Percentiles rank a stretch among this genome's conserved stretches.
Evolutionary conservation across 2,113 vertebrate species (phyloP).

Genomic region (Oreochromis aureus): DNA sequence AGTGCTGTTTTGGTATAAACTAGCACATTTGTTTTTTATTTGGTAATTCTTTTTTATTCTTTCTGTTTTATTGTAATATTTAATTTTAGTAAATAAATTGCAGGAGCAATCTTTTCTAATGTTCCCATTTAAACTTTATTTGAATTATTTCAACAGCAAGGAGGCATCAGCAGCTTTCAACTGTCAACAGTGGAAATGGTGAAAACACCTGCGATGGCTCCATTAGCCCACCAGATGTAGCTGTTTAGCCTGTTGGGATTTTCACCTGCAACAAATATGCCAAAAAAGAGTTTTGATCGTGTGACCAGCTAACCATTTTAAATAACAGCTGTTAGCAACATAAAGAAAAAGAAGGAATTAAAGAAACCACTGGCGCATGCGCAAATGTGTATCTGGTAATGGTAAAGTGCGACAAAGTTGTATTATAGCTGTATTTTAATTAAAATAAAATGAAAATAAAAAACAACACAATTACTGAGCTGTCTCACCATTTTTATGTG

Average conservation of each 20-base stretch:
- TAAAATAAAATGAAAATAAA: too few relatives aligned
- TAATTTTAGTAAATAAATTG: background rate
- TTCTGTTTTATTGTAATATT: background rate
- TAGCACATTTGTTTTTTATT: background rate
- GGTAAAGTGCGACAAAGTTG: too few relatives aligned
- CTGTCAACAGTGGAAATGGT: background rate
- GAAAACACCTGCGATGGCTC: background rate
- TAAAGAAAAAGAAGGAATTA: background rate
- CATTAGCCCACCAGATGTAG: fast-evolving
- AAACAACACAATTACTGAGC: too few relatives aligned
- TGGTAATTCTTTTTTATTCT: background rate
- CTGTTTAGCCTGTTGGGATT: background rate
- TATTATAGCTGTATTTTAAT: too few relatives aligned
- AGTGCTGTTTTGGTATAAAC: background rate
- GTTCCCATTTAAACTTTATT: background rate
- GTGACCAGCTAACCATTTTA: background rate
- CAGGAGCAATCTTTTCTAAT: background rate
- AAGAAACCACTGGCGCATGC: background rate
- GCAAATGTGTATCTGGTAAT: background rate
- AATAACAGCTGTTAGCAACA: background rate
- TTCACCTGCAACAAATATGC: background rate
- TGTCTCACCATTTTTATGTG: too few relatives aligned
- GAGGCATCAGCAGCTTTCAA: background rate
- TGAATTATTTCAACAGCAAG: background rate
- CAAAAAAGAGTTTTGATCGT: fast-evolving